Evolutionary conservation across 2,888 invertebrate species (phyloP).

Genomic region (Trachelus stipa): DNA sequence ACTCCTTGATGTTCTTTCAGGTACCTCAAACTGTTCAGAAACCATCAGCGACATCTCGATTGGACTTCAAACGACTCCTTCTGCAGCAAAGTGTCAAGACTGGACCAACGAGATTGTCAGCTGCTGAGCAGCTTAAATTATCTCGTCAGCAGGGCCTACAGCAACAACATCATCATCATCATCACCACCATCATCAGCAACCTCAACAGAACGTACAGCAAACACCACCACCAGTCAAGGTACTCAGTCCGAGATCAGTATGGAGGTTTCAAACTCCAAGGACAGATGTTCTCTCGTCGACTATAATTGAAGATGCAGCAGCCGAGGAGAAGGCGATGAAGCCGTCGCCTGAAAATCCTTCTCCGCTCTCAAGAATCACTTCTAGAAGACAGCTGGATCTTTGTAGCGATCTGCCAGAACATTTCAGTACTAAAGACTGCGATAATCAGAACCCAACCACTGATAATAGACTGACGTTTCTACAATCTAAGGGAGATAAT

Average conservation of each 20-base stretch:
- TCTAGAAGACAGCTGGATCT: constrained; percentile 50
- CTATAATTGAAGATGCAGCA: constrained; percentile 87
- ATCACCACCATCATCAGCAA: constrained; percentile 68
- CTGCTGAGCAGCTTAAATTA: constrained; percentile 82
- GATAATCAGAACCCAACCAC: not conserved
- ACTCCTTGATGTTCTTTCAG: constrained; percentile 33
- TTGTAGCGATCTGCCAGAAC: constrained; percentile 1
- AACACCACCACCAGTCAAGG: constrained; percentile 67
- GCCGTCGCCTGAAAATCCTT: constrained; percentile 55
- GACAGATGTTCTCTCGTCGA: constrained; percentile 86
- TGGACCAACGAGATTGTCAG: constrained; percentile 76
- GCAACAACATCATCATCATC: constrained; percentile 38
- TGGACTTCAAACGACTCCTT: constrained; percentile 86
- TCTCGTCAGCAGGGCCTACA: constrained; percentile 69
- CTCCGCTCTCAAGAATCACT: constrained; percentile 42
- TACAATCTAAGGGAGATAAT: not conserved
- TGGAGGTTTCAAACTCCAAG: constrained; percentile 82
- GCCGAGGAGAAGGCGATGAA: constrained; percentile 75
- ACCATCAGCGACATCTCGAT: constrained; percentile 79
- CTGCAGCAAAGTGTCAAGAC: constrained; percentile 80
- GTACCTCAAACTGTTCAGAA: constrained; percentile 58
- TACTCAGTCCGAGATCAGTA: constrained; percentile 77
- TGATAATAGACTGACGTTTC: not conserved
- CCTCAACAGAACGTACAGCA: constrained; percentile 40
- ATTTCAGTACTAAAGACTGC: not conserved